Conservation (phyloP, 2,888 invertebrate genomes). For the Caenorhabditis zanzibari region DNA sequence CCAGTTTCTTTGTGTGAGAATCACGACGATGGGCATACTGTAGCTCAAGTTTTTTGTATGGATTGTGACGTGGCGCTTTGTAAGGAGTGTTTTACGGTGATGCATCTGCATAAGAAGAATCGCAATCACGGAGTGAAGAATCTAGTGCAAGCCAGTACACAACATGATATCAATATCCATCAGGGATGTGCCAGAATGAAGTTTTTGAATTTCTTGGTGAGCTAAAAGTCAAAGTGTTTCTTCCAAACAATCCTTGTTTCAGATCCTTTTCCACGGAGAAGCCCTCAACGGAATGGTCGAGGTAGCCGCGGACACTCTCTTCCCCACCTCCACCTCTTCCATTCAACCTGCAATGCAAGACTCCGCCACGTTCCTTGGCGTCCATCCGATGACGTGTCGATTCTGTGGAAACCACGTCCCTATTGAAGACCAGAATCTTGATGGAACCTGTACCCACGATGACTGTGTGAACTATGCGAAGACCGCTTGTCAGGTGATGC, state of each 20-base stretch:
- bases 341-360: constrained; percentile 42
- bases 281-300: constrained; percentile 91
- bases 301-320: constrained; percentile 88
- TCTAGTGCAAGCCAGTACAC: constrained; percentile 50
- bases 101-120: constrained; percentile 93
- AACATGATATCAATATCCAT: constrained; percentile 92
- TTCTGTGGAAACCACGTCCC: constrained; percentile 72
- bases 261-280: constrained; percentile 91
- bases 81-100: constrained; percentile 94
- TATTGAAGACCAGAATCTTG: constrained; percentile 87
- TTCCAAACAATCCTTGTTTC: constrained; percentile 11
- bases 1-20: constrained; percentile 89
- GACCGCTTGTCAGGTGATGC: constrained; percentile 89
- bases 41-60: constrained; percentile 89
- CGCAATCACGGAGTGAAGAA: constrained; percentile 84
- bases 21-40: constrained; percentile 90
- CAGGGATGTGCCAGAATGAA: constrained; percentile 96
- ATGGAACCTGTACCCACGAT: constrained; percentile 94
- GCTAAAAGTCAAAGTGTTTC: too few species aligned
- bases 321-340: constrained; percentile 50
- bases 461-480: constrained; percentile 93
- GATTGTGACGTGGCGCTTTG: constrained; percentile 89
- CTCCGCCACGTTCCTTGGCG: constrained; percentile 34
- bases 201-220: constrained; percentile 92
- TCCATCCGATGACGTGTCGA: constrained; percentile 64